Base-by-base conservation (phyloP, 2,113 vertebrate genomes). In the Steatornis caripensis region DNA sequence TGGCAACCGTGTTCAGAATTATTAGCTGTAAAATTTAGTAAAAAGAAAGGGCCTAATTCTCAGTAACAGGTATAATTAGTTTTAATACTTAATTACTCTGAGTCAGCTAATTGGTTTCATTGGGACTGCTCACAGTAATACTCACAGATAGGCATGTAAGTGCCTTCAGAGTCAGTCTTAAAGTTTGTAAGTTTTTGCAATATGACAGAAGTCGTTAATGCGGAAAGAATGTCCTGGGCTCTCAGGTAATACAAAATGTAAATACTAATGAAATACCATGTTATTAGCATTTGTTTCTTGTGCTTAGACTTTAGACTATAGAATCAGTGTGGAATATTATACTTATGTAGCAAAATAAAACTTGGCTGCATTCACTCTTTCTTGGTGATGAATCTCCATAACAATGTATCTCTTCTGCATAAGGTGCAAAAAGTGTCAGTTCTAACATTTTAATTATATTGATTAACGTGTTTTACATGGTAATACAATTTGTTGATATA, bases 31-130 rank as follows among this genome's bases (percentile, higher is more conserved):
- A 90, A 92, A 57, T 71, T 27, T 41, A 74, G 34, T 84, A 55
- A 77, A 77, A 95, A 70, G 88, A 90, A 87, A 60, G n/a, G 62
- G 30, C 71, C 82, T 95, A 80, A 84, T 95, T 95, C 71, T 86
- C 65, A 79, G 64, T 75, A 94, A 94, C 87, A 94, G 72, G 77
- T 97, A 89, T 93, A 93, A 96, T 96, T 91, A 95, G 23, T 46
- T 92, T 61, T 93, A 95, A 90, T 95, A 26, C 65, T 90, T 96
- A 96, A 97, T 94, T 95, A 97, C 83, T 88, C 72, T 95, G 80
- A 96, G 83, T 95, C 95, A 94, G 37, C 82, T 95, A 95, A 95
- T 97, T 97, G 92, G 84, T 95, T 97, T 95, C 89, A 89, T 75
- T 79, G 94, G 94, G 94, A 95, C 77, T 92, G 11, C 65, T 95